Evolutionary conservation across 2,797 vertebrate genomes (phyloP), one percentile per base, ranked within the genome.

Genomic region (Bucorvus abyssinicus): DNA sequence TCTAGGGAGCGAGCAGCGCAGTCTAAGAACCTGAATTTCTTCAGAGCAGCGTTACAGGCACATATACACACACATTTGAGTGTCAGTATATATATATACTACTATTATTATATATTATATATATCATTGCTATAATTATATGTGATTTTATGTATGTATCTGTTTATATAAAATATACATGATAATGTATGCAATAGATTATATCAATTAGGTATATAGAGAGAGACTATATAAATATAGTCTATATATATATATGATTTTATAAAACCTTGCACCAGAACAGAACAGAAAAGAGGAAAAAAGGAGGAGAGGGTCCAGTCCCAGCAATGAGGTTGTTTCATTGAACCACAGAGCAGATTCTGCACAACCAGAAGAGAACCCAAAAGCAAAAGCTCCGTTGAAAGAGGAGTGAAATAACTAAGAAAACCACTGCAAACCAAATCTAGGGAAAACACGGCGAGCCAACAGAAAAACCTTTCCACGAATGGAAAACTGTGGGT

Each of bases 21-120:
- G 9, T 4, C 50, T 49, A 29, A 64, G 61, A 80, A 81, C 65
- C 29, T 22, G 36, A 10, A 44, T 20, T 82, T 87, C 68, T 75
- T 76, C 50, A 69, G 38, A 74, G 70, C 40, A 80, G 64, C 52
- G 10, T 55, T 60, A 52, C 15, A 70, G 9, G n/a, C 45, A 21
- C 16, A 7, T 12, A 52, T 12, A 38, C 23, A n/a, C n/a, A 47
- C 11, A 10, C 12, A 8, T 1, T 5, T 29, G 8, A 2, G 9
- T 32, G 17, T 32, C 17, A 50, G 17, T 27, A 50, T 9, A 47
- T 12, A 21, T 21, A 59, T 13, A 38, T 5, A 36, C 9, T 56
- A 55, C 4, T 34, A 69, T 42, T 90, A 52, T 34, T 20, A 42
- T 30, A 40, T 34, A 36, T 26, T 21, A 38, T 36, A 50, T 47